phyloP scores from a whole-genome alignment of 92 coral and sea anemone genomes.

The Zoanthus sansibaricus region DNA sequence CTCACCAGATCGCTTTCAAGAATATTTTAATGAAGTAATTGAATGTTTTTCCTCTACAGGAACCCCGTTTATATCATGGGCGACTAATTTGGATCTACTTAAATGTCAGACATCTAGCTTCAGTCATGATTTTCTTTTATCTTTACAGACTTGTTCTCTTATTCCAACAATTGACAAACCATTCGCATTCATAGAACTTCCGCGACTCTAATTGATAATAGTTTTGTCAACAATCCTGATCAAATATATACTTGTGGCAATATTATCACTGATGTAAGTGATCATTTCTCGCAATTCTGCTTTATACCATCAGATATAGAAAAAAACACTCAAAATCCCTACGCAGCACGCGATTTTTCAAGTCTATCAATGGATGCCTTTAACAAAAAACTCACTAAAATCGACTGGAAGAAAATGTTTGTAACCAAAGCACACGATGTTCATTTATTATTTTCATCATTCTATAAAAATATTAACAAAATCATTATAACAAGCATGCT shows the following conservation, averaged over 20 bases:
- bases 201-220: not conserved
- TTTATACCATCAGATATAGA: not conserved
- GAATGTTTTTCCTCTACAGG: not conserved
- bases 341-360: too few relatives aligned
- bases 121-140: not conserved
- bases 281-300: not conserved
- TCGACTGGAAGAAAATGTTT: too few relatives aligned
- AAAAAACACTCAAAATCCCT: not conserved
- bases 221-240: not conserved
- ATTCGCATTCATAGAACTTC: not conserved
- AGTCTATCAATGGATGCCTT: too few relatives aligned
- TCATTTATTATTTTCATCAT: too few relatives aligned
- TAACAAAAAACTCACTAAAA: too few relatives aligned
- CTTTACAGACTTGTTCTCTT: not conserved
- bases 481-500: too few relatives aligned
- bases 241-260: too few relatives aligned
- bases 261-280: not conserved
- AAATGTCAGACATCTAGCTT: not conserved
- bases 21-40: not conserved
- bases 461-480: too few relatives aligned
- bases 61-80: not conserved
- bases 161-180: not conserved
- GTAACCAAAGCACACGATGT: too few relatives aligned
- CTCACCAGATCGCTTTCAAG: conserved; percentile 7
- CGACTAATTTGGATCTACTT: conserved; percentile 10